Base-by-base conservation (phyloP, 2,113 vertebrate species). In the Microcebus jonahi region DNA sequence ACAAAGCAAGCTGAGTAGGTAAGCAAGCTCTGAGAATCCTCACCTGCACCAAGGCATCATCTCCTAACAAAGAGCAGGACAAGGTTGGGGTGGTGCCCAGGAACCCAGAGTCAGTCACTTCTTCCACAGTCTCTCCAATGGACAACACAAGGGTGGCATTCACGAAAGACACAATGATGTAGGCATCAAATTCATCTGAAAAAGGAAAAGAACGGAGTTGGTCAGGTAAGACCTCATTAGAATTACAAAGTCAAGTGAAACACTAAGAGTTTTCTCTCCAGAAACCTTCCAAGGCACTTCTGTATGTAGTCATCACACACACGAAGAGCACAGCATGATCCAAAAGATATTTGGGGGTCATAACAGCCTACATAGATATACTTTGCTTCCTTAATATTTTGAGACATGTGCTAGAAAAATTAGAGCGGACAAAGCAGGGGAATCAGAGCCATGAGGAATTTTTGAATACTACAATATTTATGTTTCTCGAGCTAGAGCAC, bases 91-190 rank as follows among this genome's bases (percentile, higher is more conserved):
- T 99, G 55, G 99, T 99, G 45, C 99, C 99, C 98, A 99, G 98
- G 97, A 99, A 99, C 1, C 99, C 99, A 5, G 99, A 99, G 91
- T 99, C 99, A 6, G 99, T 99, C 98, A 99, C 99, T 99, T 99
- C 99, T 96, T 99, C 99, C 85, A 99, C 99, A n/a, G 99, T 99
- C 98, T 99, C 99, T 68, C 99, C 99, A 0, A 99, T 99, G 87
- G 99, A 99, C 48, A 99, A 98, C 10, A 99, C 99, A 98, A 99
- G 98, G 0, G 99, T 99, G 97, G 99, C 99, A 31, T 99, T 99
- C 95, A 99, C 99, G 98, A 99, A 99, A 96, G 99, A 99, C 91
- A 99, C 99, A 2, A 99, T 99, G 98, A 99, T 99, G 96, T 99
- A 99, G 80, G 99, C 99, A 86, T 99, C 99, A 98, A 99, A 99